Conservation (phyloP, 2,113 vertebrate species). For the Malaclemys terrapin region DNA sequence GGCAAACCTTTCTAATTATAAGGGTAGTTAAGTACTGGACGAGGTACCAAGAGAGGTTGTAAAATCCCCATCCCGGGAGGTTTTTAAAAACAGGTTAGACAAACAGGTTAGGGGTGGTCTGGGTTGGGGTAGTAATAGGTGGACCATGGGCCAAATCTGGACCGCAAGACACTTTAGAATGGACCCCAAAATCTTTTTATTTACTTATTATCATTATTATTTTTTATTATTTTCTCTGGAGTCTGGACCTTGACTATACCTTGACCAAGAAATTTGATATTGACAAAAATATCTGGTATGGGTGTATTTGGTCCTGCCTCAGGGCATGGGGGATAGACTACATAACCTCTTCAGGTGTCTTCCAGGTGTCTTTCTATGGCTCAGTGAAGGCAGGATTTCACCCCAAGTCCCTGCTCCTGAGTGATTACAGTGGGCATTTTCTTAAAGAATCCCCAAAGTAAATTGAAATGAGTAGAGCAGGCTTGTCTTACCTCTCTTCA, state of each 20-base stretch:
- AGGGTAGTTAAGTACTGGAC: not conserved
- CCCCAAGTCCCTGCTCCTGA: not conserved
- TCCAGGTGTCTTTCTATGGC: not conserved
- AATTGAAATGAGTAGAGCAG: not conserved
- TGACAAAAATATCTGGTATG: not conserved
- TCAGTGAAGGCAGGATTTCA: rapidly evolving
- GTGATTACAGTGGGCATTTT: not conserved
- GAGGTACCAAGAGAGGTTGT: not conserved
- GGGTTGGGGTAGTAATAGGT: not conserved
- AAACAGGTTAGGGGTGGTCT: not conserved
- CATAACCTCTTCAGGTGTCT: not conserved
- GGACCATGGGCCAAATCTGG: rapidly evolving
- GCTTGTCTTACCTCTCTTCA: not conserved
- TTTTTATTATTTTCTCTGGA: not conserved
- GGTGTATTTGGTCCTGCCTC: not conserved
- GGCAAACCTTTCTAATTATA: not conserved
- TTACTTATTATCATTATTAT: not conserved
- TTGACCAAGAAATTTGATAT: too few relatives aligned
- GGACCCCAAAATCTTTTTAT: not conserved
- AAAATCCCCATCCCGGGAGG: not conserved
- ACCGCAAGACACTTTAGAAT: not conserved
- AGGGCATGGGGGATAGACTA: not conserved
- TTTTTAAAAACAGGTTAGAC: not conserved
- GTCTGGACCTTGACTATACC: not conserved
- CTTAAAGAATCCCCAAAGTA: not conserved